phyloP scores from a whole-genome alignment of 1,140 invertebrate genomes.

The Trialeurodes vaporariorum region DNA sequence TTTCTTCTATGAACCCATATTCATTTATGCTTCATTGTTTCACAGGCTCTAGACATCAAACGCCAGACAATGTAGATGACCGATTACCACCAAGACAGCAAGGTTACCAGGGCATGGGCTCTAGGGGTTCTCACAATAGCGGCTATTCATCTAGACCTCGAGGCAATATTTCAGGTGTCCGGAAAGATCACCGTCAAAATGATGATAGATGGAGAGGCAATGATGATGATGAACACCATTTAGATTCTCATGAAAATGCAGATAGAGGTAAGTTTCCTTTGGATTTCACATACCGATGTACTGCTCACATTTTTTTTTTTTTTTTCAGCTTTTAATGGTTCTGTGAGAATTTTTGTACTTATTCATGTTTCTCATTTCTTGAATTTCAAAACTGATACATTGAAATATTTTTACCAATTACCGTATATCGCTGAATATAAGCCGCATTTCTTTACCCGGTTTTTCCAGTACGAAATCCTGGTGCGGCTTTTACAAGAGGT shows the following conservation, averaged over 20 bases:
- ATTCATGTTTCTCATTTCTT: too few species aligned
- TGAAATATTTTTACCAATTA: too few species aligned
- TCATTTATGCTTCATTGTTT: constrained; percentile 2
- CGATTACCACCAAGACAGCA: constrained; percentile 18
- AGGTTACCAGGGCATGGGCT: constrained; percentile 9
- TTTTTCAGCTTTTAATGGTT: background rate
- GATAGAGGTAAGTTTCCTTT: constrained; percentile 19
- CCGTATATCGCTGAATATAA: too few species aligned
- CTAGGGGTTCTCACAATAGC: background rate
- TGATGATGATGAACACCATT: constrained; percentile 22
- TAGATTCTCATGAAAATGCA: constrained; percentile 24
- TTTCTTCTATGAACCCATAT: too few species aligned
- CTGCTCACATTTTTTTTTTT: constrained; percentile 13
- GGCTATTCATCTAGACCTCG: constrained; percentile 13
- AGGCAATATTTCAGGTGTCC: constrained; percentile 2
- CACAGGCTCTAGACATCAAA: constrained; percentile 26
- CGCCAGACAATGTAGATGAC: constrained; percentile 25
- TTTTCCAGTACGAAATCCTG: too few species aligned
- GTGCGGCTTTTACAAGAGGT: too few species aligned
- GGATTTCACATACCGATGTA: background rate
- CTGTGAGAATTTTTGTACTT: background rate
- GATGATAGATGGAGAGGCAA: constrained; percentile 16
- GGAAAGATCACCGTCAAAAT: constrained; percentile 11
- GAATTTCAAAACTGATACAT: too few species aligned
- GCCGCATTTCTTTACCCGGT: too few species aligned